Conservation (phyloP, 2,113 vertebrate species). For the Sakesphorus luctuosus region DNA sequence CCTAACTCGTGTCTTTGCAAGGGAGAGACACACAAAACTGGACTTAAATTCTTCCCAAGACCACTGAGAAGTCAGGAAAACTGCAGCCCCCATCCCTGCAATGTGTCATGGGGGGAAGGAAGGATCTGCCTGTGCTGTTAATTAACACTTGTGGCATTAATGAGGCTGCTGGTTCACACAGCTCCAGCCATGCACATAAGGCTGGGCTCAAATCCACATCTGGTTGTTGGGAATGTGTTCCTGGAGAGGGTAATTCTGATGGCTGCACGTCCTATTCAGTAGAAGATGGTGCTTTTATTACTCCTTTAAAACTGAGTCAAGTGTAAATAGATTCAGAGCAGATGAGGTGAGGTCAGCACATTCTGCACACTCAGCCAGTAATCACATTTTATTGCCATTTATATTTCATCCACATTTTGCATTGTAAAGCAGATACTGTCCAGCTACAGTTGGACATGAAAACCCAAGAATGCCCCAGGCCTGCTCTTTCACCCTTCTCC, state of each 20-base stretch:
- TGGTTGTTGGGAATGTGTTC: not conserved
- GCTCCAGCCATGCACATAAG: fast-evolving
- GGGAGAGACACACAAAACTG: not conserved
- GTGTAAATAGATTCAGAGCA: not conserved
- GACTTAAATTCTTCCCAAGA: not conserved
- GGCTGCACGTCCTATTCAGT: fast-evolving
- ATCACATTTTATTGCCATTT: not conserved
- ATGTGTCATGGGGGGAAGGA: not conserved
- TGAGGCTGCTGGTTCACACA: not conserved
- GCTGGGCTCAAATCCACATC: not conserved
- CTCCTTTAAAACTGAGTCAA: not conserved
- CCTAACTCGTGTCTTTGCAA: not conserved
- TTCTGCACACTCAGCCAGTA: not conserved
- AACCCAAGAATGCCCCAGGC: not conserved
- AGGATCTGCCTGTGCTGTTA: fast-evolving
- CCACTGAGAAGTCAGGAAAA: not conserved
- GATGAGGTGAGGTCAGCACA: not conserved
- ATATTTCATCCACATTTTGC: not conserved
- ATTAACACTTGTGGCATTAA: not conserved
- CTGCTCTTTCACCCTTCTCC: not conserved
- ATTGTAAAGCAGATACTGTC: not conserved
- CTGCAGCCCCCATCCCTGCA: not conserved
- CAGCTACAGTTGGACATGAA: not conserved
- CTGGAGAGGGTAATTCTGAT: not conserved
- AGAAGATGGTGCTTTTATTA: not conserved